phyloP scores from a whole-genome alignment of 2,797 vertebrate species.

The Varecia variegata region DNA sequence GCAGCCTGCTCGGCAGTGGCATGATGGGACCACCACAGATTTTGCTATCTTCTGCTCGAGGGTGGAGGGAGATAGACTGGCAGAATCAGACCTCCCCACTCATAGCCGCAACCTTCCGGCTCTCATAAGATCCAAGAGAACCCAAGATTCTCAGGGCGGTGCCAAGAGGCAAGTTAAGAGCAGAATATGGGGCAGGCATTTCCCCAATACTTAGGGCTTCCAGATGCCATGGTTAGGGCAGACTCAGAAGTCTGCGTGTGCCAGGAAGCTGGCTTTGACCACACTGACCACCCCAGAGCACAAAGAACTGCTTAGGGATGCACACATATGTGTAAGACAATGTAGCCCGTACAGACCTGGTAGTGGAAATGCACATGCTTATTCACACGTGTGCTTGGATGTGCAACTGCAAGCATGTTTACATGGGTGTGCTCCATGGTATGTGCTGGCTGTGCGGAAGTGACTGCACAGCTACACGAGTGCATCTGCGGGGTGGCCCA shows the following conservation, averaged over 20 bases:
- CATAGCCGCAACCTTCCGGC: not conserved
- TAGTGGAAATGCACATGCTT: not conserved
- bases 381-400: not conserved
- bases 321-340: not conserved
- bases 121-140: not conserved
- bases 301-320: not conserved
- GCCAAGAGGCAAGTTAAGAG: not conserved
- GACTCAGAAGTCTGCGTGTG: not conserved
- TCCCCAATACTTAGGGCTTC: not conserved
- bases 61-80: not conserved
- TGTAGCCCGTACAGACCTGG: not conserved
- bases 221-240: not conserved
- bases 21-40: not conserved
- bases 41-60: slow-evolving; percentile 3
- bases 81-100: not conserved
- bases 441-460: not conserved
- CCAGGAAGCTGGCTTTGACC: not conserved
- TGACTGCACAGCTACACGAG: not conserved
- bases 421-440: not conserved
- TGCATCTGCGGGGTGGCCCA: rapidly evolving
- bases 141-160: not conserved
- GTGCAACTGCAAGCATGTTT: not conserved
- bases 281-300: not conserved
- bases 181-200: not conserved
- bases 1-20: not conserved